Conservation (phyloP, 2,113 vertebrate species). For the Micromys minutus region DNA sequence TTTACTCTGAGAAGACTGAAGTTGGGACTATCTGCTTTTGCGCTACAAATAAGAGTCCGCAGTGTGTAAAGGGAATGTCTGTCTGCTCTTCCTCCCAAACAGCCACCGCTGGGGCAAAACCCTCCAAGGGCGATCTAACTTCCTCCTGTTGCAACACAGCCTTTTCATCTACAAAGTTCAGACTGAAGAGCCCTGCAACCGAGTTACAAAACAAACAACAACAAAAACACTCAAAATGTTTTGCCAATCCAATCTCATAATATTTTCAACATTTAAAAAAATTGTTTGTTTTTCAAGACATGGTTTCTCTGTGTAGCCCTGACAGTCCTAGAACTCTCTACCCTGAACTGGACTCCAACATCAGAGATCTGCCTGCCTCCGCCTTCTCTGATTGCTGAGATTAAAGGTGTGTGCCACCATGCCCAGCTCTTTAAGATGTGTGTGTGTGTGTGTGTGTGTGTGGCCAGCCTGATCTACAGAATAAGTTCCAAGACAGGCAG, state of each 20-base stretch:
- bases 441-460: neutral
- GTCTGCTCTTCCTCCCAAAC: neutral
- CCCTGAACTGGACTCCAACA: neutral
- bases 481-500: neutral
- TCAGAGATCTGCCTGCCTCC: neutral
- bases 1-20: neutral
- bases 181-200: neutral
- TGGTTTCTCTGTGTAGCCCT: neutral
- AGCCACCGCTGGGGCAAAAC: neutral
- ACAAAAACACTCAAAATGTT: neutral
- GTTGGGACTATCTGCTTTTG: neutral
- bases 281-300: neutral
- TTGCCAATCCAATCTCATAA: neutral
- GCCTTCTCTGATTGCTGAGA: neutral
- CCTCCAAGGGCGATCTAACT: neutral
- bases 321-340: neutral
- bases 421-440: neutral
- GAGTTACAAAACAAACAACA: neutral
- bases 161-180: neutral
- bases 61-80: neutral
- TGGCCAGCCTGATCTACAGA: neutral
- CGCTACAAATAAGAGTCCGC: neutral
- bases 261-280: neutral
- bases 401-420: neutral
- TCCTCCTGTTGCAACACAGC: neutral